Evolutionary conservation across 2,888 invertebrate genomes (phyloP).

Genomic region (Coelinius sp.): DNA sequence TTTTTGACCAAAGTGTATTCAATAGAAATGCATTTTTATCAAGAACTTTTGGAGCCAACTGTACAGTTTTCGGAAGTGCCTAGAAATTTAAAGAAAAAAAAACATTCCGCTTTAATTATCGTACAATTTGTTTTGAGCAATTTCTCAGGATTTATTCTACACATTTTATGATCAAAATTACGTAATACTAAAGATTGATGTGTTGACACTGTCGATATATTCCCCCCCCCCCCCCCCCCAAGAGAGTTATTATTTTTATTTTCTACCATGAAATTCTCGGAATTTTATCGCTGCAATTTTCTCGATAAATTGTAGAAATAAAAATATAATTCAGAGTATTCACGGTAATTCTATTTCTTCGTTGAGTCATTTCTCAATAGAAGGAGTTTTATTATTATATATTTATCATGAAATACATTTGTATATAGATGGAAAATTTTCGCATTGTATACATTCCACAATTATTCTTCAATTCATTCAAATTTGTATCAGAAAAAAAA

Average conservation of each 20-base stretch:
- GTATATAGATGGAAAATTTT: neutral
- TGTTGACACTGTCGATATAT: neutral
- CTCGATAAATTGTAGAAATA: neutral
- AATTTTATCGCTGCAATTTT: neutral
- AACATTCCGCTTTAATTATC: too few species aligned
- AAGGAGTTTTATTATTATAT: neutral
- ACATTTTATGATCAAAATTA: neutral
- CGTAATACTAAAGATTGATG: neutral
- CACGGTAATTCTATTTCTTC: neutral
- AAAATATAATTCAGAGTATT: neutral
- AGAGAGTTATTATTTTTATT: neutral
- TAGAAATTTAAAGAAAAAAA: neutral
- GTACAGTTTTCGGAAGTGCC: too few species aligned
- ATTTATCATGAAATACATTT: neutral
- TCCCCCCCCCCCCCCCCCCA: too few species aligned
- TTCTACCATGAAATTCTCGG: neutral
- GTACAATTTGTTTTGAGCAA: neutral
- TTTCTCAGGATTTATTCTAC: neutral
- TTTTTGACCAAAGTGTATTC: too few species aligned
- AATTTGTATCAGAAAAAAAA: neutral
- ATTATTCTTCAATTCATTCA: neutral
- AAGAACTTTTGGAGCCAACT: too few species aligned
- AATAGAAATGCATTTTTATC: too few species aligned
- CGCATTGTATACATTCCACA: neutral
- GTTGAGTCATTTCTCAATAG: neutral